Evolutionary conservation across 2,888 invertebrate genomes (phyloP), one percentile per base, ranked within the genome.

Genomic region (Ormia ochracea): DNA sequence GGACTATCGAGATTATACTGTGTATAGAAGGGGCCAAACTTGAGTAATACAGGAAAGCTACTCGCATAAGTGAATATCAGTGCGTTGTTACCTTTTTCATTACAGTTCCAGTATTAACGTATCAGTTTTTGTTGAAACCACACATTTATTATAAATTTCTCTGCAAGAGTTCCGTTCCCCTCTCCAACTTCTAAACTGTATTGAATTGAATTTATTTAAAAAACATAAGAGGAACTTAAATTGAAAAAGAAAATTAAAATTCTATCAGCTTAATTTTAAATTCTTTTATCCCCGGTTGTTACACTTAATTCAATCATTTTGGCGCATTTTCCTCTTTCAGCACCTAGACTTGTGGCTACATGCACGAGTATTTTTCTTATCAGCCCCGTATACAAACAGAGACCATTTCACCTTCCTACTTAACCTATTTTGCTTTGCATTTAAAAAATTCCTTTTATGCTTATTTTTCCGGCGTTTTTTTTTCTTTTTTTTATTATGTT

Each of bases 401-500:
- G 3, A 48, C 10, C 52, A 68, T 63, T 72, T 72, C 52, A 68
- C 72, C 74, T 66, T 68, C 48, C 70, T 68, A 78, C 82, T 83
- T 83, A 78, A 81, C 83, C 82, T 81, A 82, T 76, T 82, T 83
- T 73, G 73, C 82, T 82, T 83, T 79, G 65, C 77, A 78, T 81
- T 82, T 56, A 76, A 82, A 79, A 56, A 72, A 63, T 61, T 58
- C 48, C 50, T 36, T 68, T 76, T 77, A 66, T 72, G 31, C 56
- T 73, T 61, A 33, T 52, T 68, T 50, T 75, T 36, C 52, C 48
- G 9, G 14, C 41, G 21, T 70, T 66, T 74, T 65, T 73, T n/a
- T n/a, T n/a, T 70, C 59, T 74, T 65, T 73, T n/a, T n/a, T n/a
- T 17, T 41, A 17, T 41, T 59, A 52, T 76, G 36, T 63, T 81